Evolutionary conservation across 2,888 invertebrate genomes (phyloP), one percentile per base, ranked within the genome.

Genomic region (Branchipolynoe longqiensis): DNA sequence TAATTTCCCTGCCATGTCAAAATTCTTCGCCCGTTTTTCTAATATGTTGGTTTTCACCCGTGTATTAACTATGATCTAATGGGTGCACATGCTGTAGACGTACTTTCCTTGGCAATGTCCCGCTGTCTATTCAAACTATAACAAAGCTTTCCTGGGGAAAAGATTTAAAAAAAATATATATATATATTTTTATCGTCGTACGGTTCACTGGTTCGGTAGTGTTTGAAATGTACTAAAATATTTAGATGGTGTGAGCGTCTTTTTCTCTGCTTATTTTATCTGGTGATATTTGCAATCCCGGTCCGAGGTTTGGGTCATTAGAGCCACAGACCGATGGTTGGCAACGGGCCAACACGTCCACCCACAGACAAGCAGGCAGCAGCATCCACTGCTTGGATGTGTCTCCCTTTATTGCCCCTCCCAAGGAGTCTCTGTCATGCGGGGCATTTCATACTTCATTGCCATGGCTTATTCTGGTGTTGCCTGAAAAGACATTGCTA

Each of bases 401-500:
- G n/a, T n/a, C n/a, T n/a, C n/a, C n/a, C n/a, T n/a, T n/a, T n/a
- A n/a, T n/a, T n/a, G n/a, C n/a, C n/a, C n/a, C n/a, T 38, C 22
- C 14, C 14, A 69, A 69, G 69, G 38, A 69, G 69, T 33, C 18
- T 33, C 69, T 38, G 12, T 69, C 69, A 22, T 36, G 62, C 62
- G 36, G 56, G 25, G 78, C 78, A 78, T 78, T 78, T 78, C 48
- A 78, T 54, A 41, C 78, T 78, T 78, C 28, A 78, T 78, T 48
- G 48, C 48, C 28, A 54, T 41, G 33, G 78, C 41, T 78, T 78
- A 78, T 33, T 48, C 54, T 48, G 78, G 33, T 54, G 28, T 40
- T 40, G 4, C 36, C 18, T 73, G 73, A 73, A 73, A 73, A 73
- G 73, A 40, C 48, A 48, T 78, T 78, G 25, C 78, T 48, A 78